Conservation (phyloP, 2,888 invertebrate species). For the Pristionchus mayeri region DNA sequence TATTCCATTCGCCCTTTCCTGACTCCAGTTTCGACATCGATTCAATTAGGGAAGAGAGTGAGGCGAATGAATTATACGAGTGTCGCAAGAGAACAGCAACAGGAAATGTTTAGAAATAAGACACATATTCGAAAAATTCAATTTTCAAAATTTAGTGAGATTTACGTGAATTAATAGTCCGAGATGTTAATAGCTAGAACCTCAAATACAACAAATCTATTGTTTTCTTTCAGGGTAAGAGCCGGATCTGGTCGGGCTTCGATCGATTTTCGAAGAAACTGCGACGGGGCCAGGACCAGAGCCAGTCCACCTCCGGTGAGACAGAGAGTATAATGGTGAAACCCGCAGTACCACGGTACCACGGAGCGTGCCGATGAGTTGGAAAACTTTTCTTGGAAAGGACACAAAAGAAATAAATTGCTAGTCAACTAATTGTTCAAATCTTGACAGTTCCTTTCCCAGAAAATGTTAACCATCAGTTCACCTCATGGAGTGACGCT, state of each 20-base stretch:
- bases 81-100: slow-evolving; percentile 21
- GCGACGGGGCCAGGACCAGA: slow-evolving; percentile 10
- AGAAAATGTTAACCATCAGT: too few relatives aligned
- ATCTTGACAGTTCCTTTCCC: too few relatives aligned
- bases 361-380: too few relatives aligned
- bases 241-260: slow-evolving; percentile 62
- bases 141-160: too few relatives aligned
- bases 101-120: neutral
- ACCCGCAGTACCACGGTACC: too few relatives aligned
- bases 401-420: too few relatives aligned
- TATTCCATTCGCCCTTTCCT: neutral
- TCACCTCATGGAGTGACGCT: too few relatives aligned
- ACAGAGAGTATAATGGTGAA: too few relatives aligned
- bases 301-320: slow-evolving; percentile 39
- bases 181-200: neutral
- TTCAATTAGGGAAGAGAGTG: slow-evolving; percentile 28
- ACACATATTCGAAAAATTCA: too few relatives aligned
- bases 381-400: too few relatives aligned
- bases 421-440: too few relatives aligned
- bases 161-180: too few relatives aligned
- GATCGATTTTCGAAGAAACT: slow-evolving; percentile 64
- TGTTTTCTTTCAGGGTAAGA: slow-evolving; percentile 19
- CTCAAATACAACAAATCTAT: neutral
- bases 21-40: slow-evolving; percentile 25
- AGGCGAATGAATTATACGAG: slow-evolving; percentile 29